Evolutionary conservation across 2,797 vertebrate genomes (phyloP).

Genomic region (Bradypus variegatus): DNA sequence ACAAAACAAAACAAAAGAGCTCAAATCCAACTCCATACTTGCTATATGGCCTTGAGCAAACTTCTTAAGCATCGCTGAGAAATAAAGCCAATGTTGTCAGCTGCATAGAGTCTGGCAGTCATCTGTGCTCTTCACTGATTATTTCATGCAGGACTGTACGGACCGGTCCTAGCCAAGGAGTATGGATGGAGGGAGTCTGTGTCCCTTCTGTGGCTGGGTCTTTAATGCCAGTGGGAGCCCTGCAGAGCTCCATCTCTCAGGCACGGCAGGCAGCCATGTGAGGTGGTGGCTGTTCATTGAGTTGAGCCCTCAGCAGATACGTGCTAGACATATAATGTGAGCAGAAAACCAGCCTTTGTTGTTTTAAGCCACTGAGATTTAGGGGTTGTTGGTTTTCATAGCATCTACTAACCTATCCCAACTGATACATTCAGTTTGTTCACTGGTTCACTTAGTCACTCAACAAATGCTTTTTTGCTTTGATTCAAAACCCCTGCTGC

Average conservation of each 20-base stretch:
- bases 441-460: background rate
- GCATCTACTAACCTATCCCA: background rate
- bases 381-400: background rate
- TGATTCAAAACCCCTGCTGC: background rate
- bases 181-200: background rate
- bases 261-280: background rate
- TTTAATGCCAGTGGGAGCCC: background rate
- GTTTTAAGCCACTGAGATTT: background rate
- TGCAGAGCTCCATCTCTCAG: background rate
- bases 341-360: background rate
- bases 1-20: background rate
- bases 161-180: background rate
- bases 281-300: background rate
- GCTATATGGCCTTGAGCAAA: background rate
- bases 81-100: background rate
- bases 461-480: background rate
- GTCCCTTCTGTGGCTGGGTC: background rate
- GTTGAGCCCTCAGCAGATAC: background rate
- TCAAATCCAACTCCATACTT: conserved; percentile 3
- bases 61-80: background rate
- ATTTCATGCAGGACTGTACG: background rate
- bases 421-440: background rate
- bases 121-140: background rate
- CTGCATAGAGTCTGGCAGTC: background rate
- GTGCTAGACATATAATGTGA: background rate